These are phyloP conservation scores for Pipistrellus kuhlii DNA, from an alignment of 2,797 vertebrate genomes.

Conservation along the genomic window DNA sequence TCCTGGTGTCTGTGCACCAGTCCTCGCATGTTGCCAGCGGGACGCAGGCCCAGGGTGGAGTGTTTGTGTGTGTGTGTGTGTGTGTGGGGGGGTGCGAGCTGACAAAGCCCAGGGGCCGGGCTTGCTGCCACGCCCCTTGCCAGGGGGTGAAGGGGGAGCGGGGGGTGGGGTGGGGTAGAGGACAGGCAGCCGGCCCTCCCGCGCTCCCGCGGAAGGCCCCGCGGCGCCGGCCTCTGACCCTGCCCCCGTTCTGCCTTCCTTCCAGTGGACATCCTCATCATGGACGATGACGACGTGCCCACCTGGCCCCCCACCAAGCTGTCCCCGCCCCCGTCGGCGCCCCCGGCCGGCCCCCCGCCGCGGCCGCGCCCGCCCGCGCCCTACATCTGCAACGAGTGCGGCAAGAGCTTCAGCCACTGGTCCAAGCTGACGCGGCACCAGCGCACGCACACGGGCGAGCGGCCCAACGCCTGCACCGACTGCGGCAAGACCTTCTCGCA, in stretches of 20 bases:
- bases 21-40: rapidly evolving
- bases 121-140: no score
- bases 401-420: slow-evolving; percentile 89
- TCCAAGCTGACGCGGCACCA: slow-evolving; percentile 87
- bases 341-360: slow-evolving; percentile 17
- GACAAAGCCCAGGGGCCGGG: no score
- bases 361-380: slow-evolving; percentile 81
- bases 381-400: slow-evolving; percentile 88
- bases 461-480: slow-evolving; percentile 86
- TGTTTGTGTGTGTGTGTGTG: no score
- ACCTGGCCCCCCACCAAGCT: slow-evolving; percentile 71
- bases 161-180: no score
- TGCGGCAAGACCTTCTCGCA: slow-evolving; percentile 89
- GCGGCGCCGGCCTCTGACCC: not conserved
- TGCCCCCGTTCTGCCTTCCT: slow-evolving; percentile 38
- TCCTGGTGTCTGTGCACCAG: rapidly evolving
- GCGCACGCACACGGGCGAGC: slow-evolving; percentile 87
- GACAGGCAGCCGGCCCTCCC: no score
- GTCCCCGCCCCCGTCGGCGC: slow-evolving; percentile 57
- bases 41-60: rapidly evolving
- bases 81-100: no score
- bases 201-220: no score
- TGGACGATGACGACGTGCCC: slow-evolving; percentile 80
- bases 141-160: no score
- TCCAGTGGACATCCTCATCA: slow-evolving; percentile 82